These are phyloP conservation scores for Cheilosia variabilis DNA, from an alignment of 2,888 invertebrate species.

Conservation along the genomic window DNA sequence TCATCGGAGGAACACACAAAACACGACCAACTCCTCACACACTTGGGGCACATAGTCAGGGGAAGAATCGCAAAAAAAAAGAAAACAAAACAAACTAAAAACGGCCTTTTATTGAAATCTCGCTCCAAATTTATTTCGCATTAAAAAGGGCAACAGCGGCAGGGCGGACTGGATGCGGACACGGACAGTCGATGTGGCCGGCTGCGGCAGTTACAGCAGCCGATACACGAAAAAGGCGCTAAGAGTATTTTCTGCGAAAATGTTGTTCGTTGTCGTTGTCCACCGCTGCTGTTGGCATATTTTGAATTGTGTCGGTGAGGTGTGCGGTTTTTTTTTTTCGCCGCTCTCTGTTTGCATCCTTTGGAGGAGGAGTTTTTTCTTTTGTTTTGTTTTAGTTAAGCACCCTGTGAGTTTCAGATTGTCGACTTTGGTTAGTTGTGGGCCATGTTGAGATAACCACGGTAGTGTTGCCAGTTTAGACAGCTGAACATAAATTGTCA, in stretches of 20 bases:
- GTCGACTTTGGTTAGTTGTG: slow-evolving; percentile 22
- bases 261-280: slow-evolving; percentile 73
- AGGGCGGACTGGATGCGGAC: not conserved
- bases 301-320: slow-evolving; percentile 73
- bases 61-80: slow-evolving; percentile 6
- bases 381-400: slow-evolving; percentile 3
- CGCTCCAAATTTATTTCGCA: slow-evolving; percentile 75
- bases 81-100: slow-evolving; percentile 28
- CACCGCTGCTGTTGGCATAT: slow-evolving; percentile 72
- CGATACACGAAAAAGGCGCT: slow-evolving; percentile 75
- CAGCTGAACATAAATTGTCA: not conserved
- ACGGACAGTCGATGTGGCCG: slow-evolving; percentile 20
- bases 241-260: slow-evolving; percentile 75
- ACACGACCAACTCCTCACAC: slow-evolving; percentile 29
- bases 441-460: not conserved
- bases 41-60: slow-evolving; percentile 9
- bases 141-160: slow-evolving; percentile 48
- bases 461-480: slow-evolving; percentile 31
- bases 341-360: slow-evolving; percentile 9
- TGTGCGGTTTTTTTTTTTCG: slow-evolving; percentile 27
- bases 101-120: slow-evolving; percentile 71
- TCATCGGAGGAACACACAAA: slow-evolving; percentile 26
- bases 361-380: slow-evolving; percentile 11
- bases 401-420: slow-evolving; percentile 30
- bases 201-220: slow-evolving; percentile 67